Conservation (phyloP, 2,888 invertebrate genomes). For the Pseudeuparius sepicola region DNA sequence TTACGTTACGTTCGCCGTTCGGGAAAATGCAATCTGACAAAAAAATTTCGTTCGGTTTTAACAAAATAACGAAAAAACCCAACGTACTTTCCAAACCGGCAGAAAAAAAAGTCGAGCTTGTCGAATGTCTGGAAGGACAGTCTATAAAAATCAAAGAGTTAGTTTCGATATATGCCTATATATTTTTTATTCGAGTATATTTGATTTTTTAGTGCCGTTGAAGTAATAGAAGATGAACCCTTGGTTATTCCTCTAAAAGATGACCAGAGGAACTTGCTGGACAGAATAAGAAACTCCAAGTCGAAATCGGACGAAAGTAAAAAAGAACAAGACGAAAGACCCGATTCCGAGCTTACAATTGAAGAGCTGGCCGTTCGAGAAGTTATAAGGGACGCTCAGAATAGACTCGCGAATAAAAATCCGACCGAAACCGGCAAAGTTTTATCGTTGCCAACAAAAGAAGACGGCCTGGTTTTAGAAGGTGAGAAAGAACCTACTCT, state of each 20-base stretch:
- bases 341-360: slow-evolving; percentile 39
- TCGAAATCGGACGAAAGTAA: slow-evolving; percentile 27
- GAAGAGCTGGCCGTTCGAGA: slow-evolving; percentile 69
- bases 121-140: slow-evolving; percentile 68
- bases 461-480: slow-evolving; percentile 49
- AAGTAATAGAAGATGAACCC: slow-evolving; percentile 42
- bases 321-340: slow-evolving; percentile 25
- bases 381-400: slow-evolving; percentile 46
- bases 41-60: slow-evolving; percentile 74
- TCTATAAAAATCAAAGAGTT: slow-evolving; percentile 67
- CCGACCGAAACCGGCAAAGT: slow-evolving; percentile 25
- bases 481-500: slow-evolving; percentile 53
- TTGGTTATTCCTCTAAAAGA: slow-evolving; percentile 58
- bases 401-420: slow-evolving; percentile 31
- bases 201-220: slow-evolving; percentile 42
- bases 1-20: no score
- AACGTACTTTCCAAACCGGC: slow-evolving; percentile 36
- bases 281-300: slow-evolving; percentile 45
- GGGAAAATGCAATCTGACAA: no score
- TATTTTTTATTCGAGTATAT: slow-evolving; percentile 10
- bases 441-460: slow-evolving; percentile 49
- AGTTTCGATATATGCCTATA: slow-evolving; percentile 31
- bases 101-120: slow-evolving; percentile 53
- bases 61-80: slow-evolving; percentile 52
- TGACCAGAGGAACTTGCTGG: slow-evolving; percentile 40